Percentiles rank a stretch among this genome's conserved stretches.
Conservation (phyloP, 2,113 vertebrate genomes). For the Tenrec ecaudatus region DNA sequence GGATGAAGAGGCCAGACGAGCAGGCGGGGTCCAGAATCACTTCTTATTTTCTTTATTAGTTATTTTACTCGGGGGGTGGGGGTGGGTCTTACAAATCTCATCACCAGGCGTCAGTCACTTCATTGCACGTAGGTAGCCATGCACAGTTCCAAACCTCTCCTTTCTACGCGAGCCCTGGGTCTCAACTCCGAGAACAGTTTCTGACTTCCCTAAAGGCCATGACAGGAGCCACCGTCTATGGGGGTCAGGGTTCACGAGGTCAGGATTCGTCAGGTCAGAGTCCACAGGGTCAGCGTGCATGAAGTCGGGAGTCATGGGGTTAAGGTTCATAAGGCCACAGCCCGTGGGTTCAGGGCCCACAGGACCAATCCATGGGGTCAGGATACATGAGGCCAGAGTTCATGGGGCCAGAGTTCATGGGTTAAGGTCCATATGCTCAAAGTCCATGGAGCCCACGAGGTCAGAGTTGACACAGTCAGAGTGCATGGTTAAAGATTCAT, state of each 20-base stretch:
- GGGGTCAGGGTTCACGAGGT: not conserved
- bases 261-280: not conserved
- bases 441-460: not conserved
- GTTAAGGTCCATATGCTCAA: not conserved
- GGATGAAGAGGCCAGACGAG: not conserved
- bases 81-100: no score
- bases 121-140: no score
- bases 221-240: not conserved
- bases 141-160: no score
- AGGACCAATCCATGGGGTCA: not conserved
- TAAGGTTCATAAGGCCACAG: not conserved
- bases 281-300: not conserved
- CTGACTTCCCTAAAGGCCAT: not conserved
- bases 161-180: no score
- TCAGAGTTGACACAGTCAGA: not conserved
- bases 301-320: not conserved
- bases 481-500: not conserved
- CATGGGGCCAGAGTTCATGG: not conserved
- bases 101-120: no score
- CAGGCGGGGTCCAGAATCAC: not conserved
- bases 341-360: not conserved
- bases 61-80: no score
- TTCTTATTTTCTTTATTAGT: not conserved
- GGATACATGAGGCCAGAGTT: not conserved
- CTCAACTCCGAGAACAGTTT: not conserved